Conservation (phyloP, 2,113 vertebrate species). For the Lamprotornis superbus region DNA sequence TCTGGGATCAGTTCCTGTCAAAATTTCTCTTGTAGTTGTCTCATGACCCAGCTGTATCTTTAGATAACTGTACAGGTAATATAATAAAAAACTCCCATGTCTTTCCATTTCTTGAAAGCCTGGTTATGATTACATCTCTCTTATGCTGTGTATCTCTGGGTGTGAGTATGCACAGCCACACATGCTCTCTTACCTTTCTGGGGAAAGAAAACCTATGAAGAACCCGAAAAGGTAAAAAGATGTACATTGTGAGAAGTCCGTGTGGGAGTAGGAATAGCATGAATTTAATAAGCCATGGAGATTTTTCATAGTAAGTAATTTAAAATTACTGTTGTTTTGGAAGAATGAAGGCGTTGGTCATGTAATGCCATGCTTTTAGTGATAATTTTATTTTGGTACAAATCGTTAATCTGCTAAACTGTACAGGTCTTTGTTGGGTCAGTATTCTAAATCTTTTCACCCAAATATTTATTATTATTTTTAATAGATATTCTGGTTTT, state of each 20-base stretch:
- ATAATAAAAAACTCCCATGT: background rate
- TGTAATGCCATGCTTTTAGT: background rate
- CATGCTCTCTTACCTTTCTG: background rate
- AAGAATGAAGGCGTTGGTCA: background rate
- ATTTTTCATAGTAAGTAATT: constrained; percentile 31
- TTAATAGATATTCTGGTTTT: background rate
- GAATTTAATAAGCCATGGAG: background rate
- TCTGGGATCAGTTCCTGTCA: background rate
- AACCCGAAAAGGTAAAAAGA: background rate
- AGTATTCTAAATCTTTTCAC: background rate
- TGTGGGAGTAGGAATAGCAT: background rate
- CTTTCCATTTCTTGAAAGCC: background rate
- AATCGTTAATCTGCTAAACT: background rate
- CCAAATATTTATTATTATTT: background rate
- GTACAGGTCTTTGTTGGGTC: background rate
- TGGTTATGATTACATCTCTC: background rate
- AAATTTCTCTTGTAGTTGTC: background rate
- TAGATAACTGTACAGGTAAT: background rate
- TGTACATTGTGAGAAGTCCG: background rate
- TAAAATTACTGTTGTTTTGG: background rate
- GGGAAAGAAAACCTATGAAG: background rate
- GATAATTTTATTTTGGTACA: background rate
- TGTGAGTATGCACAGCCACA: background rate
- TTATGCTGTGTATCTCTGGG: background rate
- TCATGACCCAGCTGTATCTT: background rate